Evolutionary conservation across 2,797 vertebrate genomes (phyloP), one percentile per base, ranked within the genome.

Genomic region (Trichosurus vulpecula): DNA sequence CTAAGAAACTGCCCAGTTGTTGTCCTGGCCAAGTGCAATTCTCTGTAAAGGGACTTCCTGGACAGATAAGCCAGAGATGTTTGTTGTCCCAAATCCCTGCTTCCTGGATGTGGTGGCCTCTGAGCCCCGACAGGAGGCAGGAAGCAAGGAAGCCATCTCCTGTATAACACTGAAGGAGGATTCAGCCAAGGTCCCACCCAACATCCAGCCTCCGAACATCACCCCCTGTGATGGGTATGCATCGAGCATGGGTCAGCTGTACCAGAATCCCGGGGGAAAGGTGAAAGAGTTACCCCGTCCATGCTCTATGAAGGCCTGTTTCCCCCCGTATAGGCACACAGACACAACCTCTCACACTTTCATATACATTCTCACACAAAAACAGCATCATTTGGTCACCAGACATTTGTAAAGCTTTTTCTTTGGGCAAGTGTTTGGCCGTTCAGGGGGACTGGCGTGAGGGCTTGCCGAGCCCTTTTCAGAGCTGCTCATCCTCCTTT

Each of bases 11-110:
- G 27, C 1, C 4, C 95, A 93, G 96, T 96, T 95, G 74, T 94
- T 94, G 93, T 92, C 97, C 92, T 94, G 96, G 97, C 97, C 98
- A 98, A 97, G 93, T 95, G 96, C 96, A 97, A 96, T 97, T 91
- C 97, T 96, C 96, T 74, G 29, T 94, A 95, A 96, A 98, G 96
- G 93, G 55, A 97, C 96, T 97, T 98, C 97, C 97, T 96, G 95
- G 29, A 8, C 96, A 93, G 97, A 97, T 96, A 97, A 95, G 90
- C 31, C 35, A 95, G 91, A 97, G 93, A 55, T 95, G 52, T 51
- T 54, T 54, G 54, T 52, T 89, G 35, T 52, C 90, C 91, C 16
- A 55, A 1, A 10, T 90, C 41, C 91, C 90, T n/a, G 31, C 16
- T 35, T 90, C 52, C 22, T 6, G 31, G 81, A 57, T 87, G n/a